phyloP scores from a whole-genome alignment of 2,888 invertebrate genomes.

The Zygogramma bicolorata region DNA sequence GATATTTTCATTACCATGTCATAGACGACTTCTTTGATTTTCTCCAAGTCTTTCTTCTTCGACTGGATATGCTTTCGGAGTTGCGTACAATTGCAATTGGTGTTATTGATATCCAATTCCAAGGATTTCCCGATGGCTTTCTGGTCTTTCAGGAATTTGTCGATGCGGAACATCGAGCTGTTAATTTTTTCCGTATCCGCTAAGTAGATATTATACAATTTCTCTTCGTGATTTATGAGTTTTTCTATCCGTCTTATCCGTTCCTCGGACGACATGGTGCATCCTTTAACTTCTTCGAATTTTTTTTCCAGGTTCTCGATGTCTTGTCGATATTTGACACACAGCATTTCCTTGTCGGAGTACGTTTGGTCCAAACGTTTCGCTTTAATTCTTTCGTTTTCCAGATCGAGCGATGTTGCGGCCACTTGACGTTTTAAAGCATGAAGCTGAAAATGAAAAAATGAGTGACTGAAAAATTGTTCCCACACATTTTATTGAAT shows the following conservation, averaged over 20 bases:
- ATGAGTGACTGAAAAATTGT: too few species aligned
- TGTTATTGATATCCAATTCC: slow-evolving; percentile 69
- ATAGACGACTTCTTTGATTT: slow-evolving; percentile 73
- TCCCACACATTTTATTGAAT: too few species aligned
- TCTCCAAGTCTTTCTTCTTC: slow-evolving; percentile 68
- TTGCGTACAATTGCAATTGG: slow-evolving; percentile 68
- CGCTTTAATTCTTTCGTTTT: slow-evolving; percentile 57
- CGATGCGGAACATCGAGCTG: slow-evolving; percentile 41
- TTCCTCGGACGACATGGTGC: slow-evolving; percentile 66
- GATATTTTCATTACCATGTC: slow-evolving; percentile 71
- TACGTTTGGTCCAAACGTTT: slow-evolving; percentile 54
- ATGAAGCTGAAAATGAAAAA: slow-evolving; percentile 67
- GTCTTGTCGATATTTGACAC: slow-evolving; percentile 48
- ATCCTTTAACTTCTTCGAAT: slow-evolving; percentile 69
- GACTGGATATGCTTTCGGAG: slow-evolving; percentile 66
- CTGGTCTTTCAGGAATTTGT: slow-evolving; percentile 48
- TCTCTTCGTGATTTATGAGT: slow-evolving; percentile 72
- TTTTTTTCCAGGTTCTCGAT: slow-evolving; percentile 66
- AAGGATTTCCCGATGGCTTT: slow-evolving; percentile 56
- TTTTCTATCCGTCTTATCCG: slow-evolving; percentile 72
- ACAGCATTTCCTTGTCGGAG: slow-evolving; percentile 47
- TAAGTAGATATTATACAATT: slow-evolving; percentile 40
- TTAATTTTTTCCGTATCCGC: slow-evolving; percentile 52
- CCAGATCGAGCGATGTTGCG: slow-evolving; percentile 63
- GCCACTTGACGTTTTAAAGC: slow-evolving; percentile 68